A percentile compares a stretch with the other conserved stretches of the same genome.
Evolutionary conservation across 53 echinoderm and acorn worm genomes (phyloP).

Genomic region (Holothuria scabra): DNA sequence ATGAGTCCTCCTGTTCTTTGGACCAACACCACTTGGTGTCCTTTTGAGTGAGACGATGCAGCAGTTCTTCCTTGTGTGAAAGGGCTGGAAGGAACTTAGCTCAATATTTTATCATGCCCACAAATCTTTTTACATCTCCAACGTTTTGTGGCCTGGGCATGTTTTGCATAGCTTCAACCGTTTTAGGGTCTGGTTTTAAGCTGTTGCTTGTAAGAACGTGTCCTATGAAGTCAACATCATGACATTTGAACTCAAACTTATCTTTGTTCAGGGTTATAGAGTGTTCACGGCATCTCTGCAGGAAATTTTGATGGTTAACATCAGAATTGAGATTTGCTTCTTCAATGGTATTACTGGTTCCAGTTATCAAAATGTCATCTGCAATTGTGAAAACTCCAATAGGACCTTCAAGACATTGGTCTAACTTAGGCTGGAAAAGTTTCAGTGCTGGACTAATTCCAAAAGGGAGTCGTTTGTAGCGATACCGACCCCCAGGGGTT

Average conservation of each 20-base stretch:
- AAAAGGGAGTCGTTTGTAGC: slow-evolving; percentile 35
- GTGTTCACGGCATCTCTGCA: background rate
- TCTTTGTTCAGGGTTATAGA: background rate
- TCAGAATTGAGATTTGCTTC: background rate
- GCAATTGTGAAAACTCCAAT: slow-evolving; percentile 52
- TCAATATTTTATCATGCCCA: slow-evolving; percentile 68
- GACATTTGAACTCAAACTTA: slow-evolving; percentile 35
- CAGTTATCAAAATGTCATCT: slow-evolving; percentile 59
- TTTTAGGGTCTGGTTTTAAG: slow-evolving; percentile 42
- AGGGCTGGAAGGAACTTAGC: slow-evolving; percentile 69
- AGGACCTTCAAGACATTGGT: slow-evolving; percentile 43
- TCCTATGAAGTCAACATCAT: slow-evolving; percentile 59
- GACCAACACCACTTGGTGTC: slow-evolving; percentile 58
- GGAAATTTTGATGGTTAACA: background rate
- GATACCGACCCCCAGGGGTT: slow-evolving; percentile 45
- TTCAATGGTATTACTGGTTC: slow-evolving; percentile 32
- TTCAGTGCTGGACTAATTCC: background rate
- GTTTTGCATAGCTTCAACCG: slow-evolving; percentile 48
- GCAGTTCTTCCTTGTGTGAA: slow-evolving; percentile 43
- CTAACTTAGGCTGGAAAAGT: slow-evolving; percentile 9
- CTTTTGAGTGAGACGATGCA: slow-evolving; percentile 51
- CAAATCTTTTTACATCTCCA: slow-evolving; percentile 58
- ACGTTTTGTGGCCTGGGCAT: slow-evolving; percentile 57
- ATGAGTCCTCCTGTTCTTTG: slow-evolving; percentile 38
- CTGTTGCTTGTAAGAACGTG: slow-evolving; percentile 47